Evolutionary conservation across 2,113 vertebrate genomes (phyloP).

Genomic region (Pachyramphus minor): DNA sequence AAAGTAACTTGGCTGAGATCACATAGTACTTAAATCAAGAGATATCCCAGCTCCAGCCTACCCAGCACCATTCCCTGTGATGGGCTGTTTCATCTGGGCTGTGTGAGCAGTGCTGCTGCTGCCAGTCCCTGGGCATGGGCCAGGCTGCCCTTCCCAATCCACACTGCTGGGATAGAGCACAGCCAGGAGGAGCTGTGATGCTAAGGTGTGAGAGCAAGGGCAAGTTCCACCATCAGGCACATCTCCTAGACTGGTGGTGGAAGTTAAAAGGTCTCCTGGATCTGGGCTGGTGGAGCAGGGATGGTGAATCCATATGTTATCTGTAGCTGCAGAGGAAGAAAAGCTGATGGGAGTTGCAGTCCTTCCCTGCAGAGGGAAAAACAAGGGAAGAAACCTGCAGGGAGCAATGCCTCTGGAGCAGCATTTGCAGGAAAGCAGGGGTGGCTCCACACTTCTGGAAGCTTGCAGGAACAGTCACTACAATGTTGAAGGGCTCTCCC

Average conservation of each 20-base stretch:
- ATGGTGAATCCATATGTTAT: background rate
- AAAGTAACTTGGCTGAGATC: background rate
- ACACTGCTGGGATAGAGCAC: background rate
- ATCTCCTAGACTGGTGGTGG: background rate
- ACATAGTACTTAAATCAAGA: background rate
- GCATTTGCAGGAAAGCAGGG: background rate
- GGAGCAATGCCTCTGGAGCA: background rate
- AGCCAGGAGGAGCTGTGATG: accelerated
- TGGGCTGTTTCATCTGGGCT: background rate
- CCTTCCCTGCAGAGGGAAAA: background rate
- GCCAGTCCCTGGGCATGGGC: accelerated
- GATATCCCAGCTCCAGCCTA: background rate
- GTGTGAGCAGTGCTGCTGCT: background rate
- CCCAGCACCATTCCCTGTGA: background rate
- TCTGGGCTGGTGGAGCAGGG: background rate
- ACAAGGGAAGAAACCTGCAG: background rate
- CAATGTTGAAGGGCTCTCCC: background rate
- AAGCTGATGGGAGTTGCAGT: background rate
- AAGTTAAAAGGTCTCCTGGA: background rate
- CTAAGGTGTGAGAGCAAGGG: background rate
- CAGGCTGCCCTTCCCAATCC: background rate
- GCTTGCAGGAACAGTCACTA: accelerated
- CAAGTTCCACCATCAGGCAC: background rate
- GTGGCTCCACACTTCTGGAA: background rate
- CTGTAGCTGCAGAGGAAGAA: background rate